Conservation (phyloP, 2,797 vertebrate species). For the Synanceia verrucosa region DNA sequence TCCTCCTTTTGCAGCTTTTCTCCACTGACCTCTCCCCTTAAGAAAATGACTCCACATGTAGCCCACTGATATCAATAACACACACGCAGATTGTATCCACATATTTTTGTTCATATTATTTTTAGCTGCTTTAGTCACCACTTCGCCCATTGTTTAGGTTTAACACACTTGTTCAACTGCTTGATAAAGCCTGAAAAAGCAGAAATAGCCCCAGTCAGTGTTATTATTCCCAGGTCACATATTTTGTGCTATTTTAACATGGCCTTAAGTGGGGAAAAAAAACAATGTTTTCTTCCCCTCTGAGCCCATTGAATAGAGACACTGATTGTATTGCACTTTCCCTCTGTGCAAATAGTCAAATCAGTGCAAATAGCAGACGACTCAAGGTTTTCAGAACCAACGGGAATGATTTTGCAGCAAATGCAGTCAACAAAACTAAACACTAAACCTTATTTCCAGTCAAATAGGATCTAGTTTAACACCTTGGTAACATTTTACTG, state of each 20-base stretch:
- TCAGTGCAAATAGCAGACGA: not conserved
- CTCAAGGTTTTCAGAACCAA: constrained; percentile 2
- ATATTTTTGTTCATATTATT: constrained; percentile 50
- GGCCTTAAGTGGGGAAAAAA: constrained; percentile 32
- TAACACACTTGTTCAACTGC: constrained; percentile 19
- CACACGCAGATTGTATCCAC: constrained; percentile 20
- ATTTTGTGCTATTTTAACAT: constrained; percentile 47
- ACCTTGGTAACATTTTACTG: not conserved
- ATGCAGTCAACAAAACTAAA: constrained; percentile 20
- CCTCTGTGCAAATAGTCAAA: constrained; percentile 25
- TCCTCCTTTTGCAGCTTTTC: constrained; percentile 53
- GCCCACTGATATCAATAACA: constrained; percentile 39
- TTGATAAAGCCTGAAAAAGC: constrained; percentile 36
- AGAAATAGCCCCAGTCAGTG: not conserved
- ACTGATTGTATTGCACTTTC: constrained; percentile 35
- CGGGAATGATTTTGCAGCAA: not conserved
- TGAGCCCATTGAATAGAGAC: constrained; percentile 20
- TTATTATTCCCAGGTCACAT: constrained; percentile 15
- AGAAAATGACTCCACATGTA: constrained; percentile 41
- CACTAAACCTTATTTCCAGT: not conserved
- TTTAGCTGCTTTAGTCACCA: constrained; percentile 56
- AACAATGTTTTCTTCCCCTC: constrained; percentile 40
- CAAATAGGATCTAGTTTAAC: not conserved
- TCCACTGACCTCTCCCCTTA: constrained; percentile 50
- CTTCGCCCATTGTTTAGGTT: constrained; percentile 61